Conservation (phyloP, 2,888 invertebrate species). For the Caenorhabditis imperialis region DNA sequence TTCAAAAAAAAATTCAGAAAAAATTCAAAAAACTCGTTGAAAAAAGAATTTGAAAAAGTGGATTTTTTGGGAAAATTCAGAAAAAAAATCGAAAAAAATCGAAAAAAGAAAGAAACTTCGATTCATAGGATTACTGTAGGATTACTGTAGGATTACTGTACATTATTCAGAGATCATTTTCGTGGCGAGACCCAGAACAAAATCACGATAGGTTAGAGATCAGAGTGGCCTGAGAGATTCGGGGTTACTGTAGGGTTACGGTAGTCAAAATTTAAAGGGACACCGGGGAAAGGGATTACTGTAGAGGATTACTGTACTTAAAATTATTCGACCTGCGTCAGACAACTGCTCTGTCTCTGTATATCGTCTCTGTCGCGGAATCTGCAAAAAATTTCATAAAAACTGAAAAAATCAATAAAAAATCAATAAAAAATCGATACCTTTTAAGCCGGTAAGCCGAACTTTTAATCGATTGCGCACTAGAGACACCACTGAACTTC, state of each 20-base stretch:
- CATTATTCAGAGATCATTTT: no score
- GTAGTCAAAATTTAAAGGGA: neutral
- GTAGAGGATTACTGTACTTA: no score
- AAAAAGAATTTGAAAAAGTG: neutral
- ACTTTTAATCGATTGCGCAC: slow-evolving; percentile 57
- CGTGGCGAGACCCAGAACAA: neutral
- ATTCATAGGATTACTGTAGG: neutral
- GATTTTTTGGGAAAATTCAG: neutral
- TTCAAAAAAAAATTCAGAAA: neutral
- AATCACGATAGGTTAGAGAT: neutral
- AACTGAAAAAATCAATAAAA: neutral
- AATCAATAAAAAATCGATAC: slow-evolving; percentile 6
- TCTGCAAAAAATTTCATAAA: neutral
- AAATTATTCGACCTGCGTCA: slow-evolving; percentile 49
- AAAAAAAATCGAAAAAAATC: neutral
- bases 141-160: neutral
- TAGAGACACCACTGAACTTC: slow-evolving; percentile 59
- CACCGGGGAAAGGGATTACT: no score
- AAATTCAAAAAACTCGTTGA: no score
- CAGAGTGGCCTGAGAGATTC: neutral
- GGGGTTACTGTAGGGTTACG: neutral
- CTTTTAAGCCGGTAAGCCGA: slow-evolving; percentile 55
- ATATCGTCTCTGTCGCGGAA: slow-evolving; percentile 53
- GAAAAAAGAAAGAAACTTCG: neutral
- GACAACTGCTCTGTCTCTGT: slow-evolving; percentile 56